Base-by-base conservation (phyloP, 1,140 invertebrate species). In the Berghia stephanieae region DNA sequence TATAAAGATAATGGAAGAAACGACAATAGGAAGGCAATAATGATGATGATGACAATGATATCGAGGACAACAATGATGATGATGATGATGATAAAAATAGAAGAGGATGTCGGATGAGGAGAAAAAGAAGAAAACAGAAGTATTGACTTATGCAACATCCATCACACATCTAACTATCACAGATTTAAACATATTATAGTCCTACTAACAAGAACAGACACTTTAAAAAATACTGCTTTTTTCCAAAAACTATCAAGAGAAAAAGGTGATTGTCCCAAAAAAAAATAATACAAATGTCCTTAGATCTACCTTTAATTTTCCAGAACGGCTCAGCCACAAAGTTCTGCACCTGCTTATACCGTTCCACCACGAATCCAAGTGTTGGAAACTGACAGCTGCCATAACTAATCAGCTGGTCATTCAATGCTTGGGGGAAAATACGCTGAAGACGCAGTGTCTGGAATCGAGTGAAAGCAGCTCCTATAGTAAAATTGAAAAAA, bases 351-450 rank as follows among this genome's bases (percentile, higher is more conserved):
- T 96, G 94, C 91, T 99, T 98, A 88, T 99, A 98, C 57, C 98
- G 92, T 86, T 98, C 96, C 0, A 99, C 98, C 91, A 98, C 99
- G 91, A 99, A 99, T 10, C 98, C 98, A 21, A 99, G 91, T 0
- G 98, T 99, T 16, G 98, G 98, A 27, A 98, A 99, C 92, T 99
- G 98, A 86, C 98, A 99, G 16, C 98, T 98, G 0, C 98, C 98
- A 90, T 98, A 99, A 89, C 97, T 99, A 36, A 99, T 95, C 0
- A 99, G 88, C 87, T 94, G 93, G 42, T 95, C 92, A 0, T 92
- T 85, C 52, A 92, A 80, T 4, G 92, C 92, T 66, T 91, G 89
- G 3, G 96, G 96, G 88, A 98, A 97, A 10, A 95, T 93, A 86
- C 94, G 93, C 85, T 95, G 93, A 1, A 99, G 87, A 57, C 97